These are phyloP conservation scores for Trichoplusia ni DNA, from an alignment of 1,140 invertebrate genomes.

Conservation along the genomic window DNA sequence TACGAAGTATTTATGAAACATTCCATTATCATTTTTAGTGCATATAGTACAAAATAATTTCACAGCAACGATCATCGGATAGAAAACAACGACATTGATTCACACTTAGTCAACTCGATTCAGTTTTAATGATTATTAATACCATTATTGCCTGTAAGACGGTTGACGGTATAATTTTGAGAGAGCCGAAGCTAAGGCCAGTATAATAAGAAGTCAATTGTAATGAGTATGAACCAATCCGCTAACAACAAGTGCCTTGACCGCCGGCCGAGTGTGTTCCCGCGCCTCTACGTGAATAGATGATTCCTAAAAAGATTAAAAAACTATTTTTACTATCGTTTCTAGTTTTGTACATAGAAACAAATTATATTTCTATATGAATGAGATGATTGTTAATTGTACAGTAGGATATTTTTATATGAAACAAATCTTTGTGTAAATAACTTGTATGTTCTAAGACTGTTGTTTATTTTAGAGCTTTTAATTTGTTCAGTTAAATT, in stretches of 20 bases:
- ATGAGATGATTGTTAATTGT: slow-evolving; percentile 72
- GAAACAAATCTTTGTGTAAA: slow-evolving; percentile 76
- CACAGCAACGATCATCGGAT: too few species aligned
- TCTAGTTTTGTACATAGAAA: slow-evolving; percentile 75
- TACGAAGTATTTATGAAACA: too few species aligned
- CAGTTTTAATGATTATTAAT: too few species aligned
- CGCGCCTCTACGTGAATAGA: slow-evolving; percentile 38
- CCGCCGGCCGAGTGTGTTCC: not conserved
- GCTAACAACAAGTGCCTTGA: slow-evolving; percentile 53
- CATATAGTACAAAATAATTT: too few species aligned
- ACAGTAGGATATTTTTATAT: slow-evolving; percentile 78
- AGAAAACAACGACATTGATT: too few species aligned
- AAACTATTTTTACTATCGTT: slow-evolving; percentile 78
- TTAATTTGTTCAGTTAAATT: slow-evolving; percentile 77
- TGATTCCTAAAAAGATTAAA: slow-evolving; percentile 73
- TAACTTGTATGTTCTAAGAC: slow-evolving; percentile 79
- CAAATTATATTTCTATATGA: slow-evolving; percentile 78
- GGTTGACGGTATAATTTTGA: too few species aligned
- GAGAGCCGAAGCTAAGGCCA: too few species aligned
- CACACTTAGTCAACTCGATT: too few species aligned
- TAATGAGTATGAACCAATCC: not conserved
- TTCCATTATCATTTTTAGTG: too few species aligned
- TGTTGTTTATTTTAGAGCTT: slow-evolving; percentile 80
- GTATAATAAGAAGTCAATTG: slow-evolving; percentile 2
- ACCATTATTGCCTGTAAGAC: too few species aligned